phyloP scores from a whole-genome alignment of 2,797 vertebrate genomes.

The Neostethus bicornis region DNA sequence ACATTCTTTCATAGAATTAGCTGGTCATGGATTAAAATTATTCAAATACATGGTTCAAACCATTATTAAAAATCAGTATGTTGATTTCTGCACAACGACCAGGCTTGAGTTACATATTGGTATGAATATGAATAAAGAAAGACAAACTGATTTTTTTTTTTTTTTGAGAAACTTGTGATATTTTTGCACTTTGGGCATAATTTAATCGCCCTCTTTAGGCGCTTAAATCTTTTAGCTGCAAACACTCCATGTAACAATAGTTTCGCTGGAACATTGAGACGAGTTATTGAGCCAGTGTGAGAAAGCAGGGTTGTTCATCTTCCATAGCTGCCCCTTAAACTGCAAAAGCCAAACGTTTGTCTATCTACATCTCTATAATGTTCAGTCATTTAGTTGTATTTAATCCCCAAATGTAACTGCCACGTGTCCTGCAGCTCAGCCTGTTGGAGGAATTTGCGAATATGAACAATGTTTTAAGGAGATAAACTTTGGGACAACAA shows the following conservation, averaged over 20 bases:
- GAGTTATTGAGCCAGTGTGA: slow-evolving; percentile 38
- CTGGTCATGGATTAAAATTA: slow-evolving; percentile 67
- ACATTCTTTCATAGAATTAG: slow-evolving; percentile 74
- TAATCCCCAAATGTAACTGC: slow-evolving; percentile 88
- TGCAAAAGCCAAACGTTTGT: slow-evolving; percentile 57
- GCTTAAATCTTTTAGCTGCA: slow-evolving; percentile 51
- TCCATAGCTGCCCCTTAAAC: slow-evolving; percentile 48
- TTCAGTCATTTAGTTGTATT: slow-evolving; percentile 86
- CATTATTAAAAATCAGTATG: slow-evolving; percentile 85
- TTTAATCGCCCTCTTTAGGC: slow-evolving; percentile 47
- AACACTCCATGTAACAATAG: slow-evolving; percentile 49
- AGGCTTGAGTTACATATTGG: slow-evolving; percentile 86
- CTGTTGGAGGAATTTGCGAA: slow-evolving; percentile 87
- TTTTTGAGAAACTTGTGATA: slow-evolving; percentile 50
- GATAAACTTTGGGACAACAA: slow-evolving; percentile 58
- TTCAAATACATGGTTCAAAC: slow-evolving; percentile 51
- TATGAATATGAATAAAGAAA: slow-evolving; percentile 78
- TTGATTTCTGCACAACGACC: slow-evolving; percentile 82
- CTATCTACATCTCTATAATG: slow-evolving; percentile 57
- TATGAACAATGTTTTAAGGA: slow-evolving; percentile 79
- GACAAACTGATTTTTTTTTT: slow-evolving; percentile 79
- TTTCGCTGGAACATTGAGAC: slow-evolving; percentile 73
- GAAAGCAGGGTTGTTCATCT: slow-evolving; percentile 55
- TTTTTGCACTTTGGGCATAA: slow-evolving; percentile 55
- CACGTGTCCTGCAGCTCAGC: slow-evolving; percentile 82